A percentile compares a stretch with the other conserved stretches of the same genome.
These are phyloP conservation scores for Idaea aversata DNA, from an alignment of 2,888 invertebrate species.

Conservation along the genomic window DNA sequence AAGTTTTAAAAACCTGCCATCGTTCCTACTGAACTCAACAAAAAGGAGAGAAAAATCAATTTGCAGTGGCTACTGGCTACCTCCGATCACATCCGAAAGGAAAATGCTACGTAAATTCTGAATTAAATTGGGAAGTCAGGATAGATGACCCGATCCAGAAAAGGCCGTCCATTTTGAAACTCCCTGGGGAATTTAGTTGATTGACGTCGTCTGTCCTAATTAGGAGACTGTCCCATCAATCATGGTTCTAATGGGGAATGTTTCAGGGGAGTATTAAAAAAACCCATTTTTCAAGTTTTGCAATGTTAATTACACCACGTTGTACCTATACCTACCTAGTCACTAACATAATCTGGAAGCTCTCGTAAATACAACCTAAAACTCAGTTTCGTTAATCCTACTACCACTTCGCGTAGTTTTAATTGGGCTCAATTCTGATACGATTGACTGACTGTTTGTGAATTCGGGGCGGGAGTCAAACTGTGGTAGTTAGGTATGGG, in stretches of 20 bases:
- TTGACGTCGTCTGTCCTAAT: conserved; percentile 58
- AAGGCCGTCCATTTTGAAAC: conserved; percentile 42
- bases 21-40: background rate
- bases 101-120: conserved; percentile 31
- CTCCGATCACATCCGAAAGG: conserved; percentile 24
- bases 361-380: conserved; percentile 12
- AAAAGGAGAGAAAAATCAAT: conserved; percentile 1
- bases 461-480: conserved; percentile 20
- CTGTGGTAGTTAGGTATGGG: background rate
- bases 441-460: conserved; percentile 35
- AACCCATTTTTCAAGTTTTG: conserved; percentile 18
- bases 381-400: conserved; percentile 9
- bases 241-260: conserved; percentile 51
- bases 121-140: conserved; percentile 31
- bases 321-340: conserved; percentile 16
- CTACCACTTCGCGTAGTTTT: conserved; percentile 58
- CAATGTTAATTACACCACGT: conserved; percentile 13
- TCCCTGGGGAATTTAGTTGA: conserved; percentile 45
- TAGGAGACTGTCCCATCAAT: conserved; percentile 56
- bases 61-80: conserved; percentile 2
- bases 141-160: conserved; percentile 38
- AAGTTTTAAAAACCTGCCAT: background rate
- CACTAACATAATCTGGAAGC: conserved; percentile 35
- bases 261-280: conserved; percentile 38
- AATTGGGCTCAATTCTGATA: conserved; percentile 66